Evolutionary conservation across 2,797 vertebrate genomes (phyloP).

Genomic region (Gymnothorax javanicus): DNA sequence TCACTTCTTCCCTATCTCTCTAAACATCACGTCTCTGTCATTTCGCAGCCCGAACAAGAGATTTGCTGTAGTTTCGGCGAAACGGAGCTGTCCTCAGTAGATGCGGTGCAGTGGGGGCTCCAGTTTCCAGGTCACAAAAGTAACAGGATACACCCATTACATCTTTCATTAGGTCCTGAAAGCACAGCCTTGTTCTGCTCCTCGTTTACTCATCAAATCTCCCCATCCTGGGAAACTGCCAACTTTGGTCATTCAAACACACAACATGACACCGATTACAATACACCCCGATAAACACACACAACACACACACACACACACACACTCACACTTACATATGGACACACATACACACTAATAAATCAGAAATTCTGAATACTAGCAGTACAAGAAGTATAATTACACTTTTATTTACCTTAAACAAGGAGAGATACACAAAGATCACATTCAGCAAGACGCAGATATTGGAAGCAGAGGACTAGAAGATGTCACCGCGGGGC

Average conservation of each 20-base stretch:
- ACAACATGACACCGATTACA: neutral
- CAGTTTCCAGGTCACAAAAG: conserved; percentile 46
- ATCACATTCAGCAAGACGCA: conserved; percentile 66
- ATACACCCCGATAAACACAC: neutral
- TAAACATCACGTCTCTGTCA: neutral
- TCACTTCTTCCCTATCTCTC: neutral
- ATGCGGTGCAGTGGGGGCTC: conserved; percentile 5
- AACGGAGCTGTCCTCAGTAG: neutral
- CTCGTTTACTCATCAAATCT: conserved; percentile 29
- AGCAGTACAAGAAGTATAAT: conserved; percentile 21
- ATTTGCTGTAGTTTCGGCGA: neutral
- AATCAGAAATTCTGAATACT: neutral
- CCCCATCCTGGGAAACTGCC: neutral
- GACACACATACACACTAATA: conserved; percentile 47
- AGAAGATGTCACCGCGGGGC: neutral
- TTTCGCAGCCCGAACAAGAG: neutral
- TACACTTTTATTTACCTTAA: conserved; percentile 58
- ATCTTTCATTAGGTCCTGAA: conserved; percentile 46
- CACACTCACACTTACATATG: neutral
- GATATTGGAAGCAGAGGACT: conserved; percentile 43
- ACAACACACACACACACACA: neutral
- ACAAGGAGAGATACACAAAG: conserved; percentile 40
- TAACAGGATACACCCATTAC: conserved; percentile 37
- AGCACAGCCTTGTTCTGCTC: conserved; percentile 38
- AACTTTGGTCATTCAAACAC: neutral